Conservation (phyloP, 2,113 vertebrate genomes). For the Oryzias woworae region DNA sequence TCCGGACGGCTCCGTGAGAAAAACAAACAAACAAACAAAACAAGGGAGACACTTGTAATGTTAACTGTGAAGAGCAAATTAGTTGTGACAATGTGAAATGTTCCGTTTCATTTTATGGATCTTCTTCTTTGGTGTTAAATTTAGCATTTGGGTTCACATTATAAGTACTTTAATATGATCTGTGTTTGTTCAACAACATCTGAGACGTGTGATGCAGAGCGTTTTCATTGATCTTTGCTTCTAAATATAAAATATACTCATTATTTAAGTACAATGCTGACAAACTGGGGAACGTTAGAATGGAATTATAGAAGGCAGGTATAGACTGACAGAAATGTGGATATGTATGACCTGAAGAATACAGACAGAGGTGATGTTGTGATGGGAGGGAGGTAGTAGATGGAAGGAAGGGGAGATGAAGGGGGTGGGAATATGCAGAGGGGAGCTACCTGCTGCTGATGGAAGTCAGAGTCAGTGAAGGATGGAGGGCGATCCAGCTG, state of each 20-base stretch:
- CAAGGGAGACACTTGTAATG: constrained; percentile 42
- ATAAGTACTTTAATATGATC: constrained; percentile 4
- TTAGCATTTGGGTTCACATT: not conserved
- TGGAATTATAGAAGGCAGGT: not conserved
- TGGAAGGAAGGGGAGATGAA: constrained; percentile 51
- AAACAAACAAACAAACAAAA: constrained; percentile 52
- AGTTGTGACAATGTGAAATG: constrained; percentile 27
- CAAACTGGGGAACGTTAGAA: not conserved
- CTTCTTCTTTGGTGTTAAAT: constrained; percentile 6
- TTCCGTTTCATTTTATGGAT: constrained; percentile 19
- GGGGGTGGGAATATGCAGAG: constrained; percentile 51
- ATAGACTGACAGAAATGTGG: not conserved
- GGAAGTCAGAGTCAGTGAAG: constrained; percentile 86
- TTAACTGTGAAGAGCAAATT: constrained; percentile 48
- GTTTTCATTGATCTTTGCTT: not conserved
- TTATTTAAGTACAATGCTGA: not conserved
- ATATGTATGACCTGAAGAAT: not conserved
- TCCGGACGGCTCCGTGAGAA: constrained; percentile 7
- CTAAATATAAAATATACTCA: not conserved
- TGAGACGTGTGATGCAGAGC: constrained; percentile 9
- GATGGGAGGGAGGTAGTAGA: constrained; percentile 46
- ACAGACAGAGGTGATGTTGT: constrained; percentile 26
- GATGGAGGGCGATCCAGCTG: constrained; percentile 95
- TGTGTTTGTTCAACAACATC: not conserved
- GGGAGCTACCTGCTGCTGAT: constrained; percentile 74